These are phyloP conservation scores for Tanypteryx hageni DNA, from an alignment of 2,888 invertebrate genomes.

Conservation along the genomic window DNA sequence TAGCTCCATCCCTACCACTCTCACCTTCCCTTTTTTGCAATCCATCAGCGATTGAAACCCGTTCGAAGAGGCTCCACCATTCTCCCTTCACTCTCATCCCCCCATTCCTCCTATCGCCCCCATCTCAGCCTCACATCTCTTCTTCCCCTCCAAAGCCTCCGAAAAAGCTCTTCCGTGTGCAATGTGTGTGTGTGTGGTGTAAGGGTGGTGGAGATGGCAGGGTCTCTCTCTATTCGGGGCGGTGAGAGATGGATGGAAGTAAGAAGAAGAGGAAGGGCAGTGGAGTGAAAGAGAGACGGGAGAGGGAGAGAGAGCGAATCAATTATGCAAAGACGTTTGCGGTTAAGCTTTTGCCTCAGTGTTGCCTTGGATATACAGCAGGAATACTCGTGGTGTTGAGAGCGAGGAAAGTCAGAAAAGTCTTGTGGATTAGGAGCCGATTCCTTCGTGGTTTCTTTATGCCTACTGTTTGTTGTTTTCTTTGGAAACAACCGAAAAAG, in stretches of 20 bases:
- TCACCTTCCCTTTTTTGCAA: constrained; percentile 22
- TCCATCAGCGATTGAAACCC: constrained; percentile 61
- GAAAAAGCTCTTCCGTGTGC: background rate
- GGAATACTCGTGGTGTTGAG: background rate
- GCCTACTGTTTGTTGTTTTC: too few relatives aligned
- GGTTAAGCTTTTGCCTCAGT: background rate
- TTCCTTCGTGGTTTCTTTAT: background rate
- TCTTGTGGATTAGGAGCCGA: constrained; percentile 20
- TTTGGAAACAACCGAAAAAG: too few relatives aligned
- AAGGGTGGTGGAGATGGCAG: background rate
- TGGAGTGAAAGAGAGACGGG: background rate
- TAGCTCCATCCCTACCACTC: background rate
- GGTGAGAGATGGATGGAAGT: background rate
- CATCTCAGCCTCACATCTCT: background rate
- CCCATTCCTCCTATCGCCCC: background rate
- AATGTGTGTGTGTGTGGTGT: background rate
- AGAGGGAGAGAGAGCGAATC: constrained; percentile 24
- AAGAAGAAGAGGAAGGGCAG: background rate
- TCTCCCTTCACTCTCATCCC: background rate
- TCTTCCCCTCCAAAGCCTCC: background rate
- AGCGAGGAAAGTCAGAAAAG: background rate
- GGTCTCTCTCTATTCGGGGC: background rate
- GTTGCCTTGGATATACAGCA: background rate
- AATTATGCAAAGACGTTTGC: constrained; percentile 46
- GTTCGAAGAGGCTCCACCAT: background rate